Evolutionary conservation across 1,140 invertebrate species (phyloP), one percentile per base, ranked within the genome.

Genomic region (Trichoplusia ni): DNA sequence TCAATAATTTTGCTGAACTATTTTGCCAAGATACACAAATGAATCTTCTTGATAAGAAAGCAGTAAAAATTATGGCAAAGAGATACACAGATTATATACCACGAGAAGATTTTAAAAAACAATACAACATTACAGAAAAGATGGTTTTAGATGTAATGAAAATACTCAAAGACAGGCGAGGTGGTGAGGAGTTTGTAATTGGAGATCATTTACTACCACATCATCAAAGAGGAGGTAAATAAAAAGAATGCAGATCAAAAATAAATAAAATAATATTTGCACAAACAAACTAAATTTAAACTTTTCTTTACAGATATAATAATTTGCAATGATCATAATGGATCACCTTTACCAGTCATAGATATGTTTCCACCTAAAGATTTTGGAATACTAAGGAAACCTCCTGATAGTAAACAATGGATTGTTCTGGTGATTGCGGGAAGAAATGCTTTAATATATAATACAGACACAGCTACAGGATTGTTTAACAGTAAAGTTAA

Each of bases 201-300:
- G 71, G 89, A 4, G 74, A 88, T 74, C 91, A 92, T 77, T 73
- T 94, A 60, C 70, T 94, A 59, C 91, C 93, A 5, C 92, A 94
- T 67, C 92, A 92, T 72, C 67, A 85, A 70, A 86, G 81, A 84
- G 84, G 87, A 82, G 91, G 91, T 92, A 81, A 18, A 16, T 6
- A 33, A n/a, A 19, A 11, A 31, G 11, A 46, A 25, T 1, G 38
- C 16, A n/a, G 27, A 8, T 31, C 5, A 31, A 0, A 42, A 6
- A 2, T n/a, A 9, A 42, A 42, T 18, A 18, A 6, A 0, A n/a
- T n/a, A n/a, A n/a, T n/a, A n/a, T n/a, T n/a, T n/a, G n/a, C n/a
- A n/a, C 6, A 14, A 54, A 46, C 23, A 25, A 33, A 9, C 16
- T 14, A 51, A 18, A n/a, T 31, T 62, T 44, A n/a, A n/a, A 27